These are phyloP conservation scores for Psylliodes chrysocephalus DNA, from an alignment of 2,888 invertebrate genomes.

Conservation along the genomic window DNA sequence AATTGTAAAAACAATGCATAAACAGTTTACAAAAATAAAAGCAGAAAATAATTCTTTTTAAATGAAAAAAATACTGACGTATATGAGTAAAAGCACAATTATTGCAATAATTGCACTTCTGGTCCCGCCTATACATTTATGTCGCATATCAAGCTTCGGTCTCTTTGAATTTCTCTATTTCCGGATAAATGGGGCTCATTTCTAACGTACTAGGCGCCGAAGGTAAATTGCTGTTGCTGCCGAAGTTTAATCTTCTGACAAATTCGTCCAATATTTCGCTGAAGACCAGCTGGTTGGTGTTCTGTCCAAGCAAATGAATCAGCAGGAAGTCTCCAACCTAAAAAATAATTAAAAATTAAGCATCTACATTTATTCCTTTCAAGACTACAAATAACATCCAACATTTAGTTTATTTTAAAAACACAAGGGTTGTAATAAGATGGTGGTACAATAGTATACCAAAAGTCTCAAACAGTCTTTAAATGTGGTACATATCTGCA, in stretches of 20 bases:
- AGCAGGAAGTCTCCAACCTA: slow-evolving; percentile 89
- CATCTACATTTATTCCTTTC: too few species aligned
- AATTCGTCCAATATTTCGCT: slow-evolving; percentile 83
- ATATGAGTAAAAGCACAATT: not conserved
- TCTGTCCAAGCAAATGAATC: slow-evolving; percentile 85
- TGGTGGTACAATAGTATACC: too few species aligned
- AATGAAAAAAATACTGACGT: not conserved
- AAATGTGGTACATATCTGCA: too few species aligned
- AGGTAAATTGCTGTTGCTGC: slow-evolving; percentile 77
- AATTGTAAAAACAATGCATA: not conserved
- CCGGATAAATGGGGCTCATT: slow-evolving; percentile 87
- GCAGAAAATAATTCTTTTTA: not conserved
- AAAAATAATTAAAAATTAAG: too few species aligned
- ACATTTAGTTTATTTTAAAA: too few species aligned
- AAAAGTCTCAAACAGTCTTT: too few species aligned
- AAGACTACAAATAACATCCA: too few species aligned
- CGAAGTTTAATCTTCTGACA: slow-evolving; percentile 75
- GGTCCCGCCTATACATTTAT: not conserved
- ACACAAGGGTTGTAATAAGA: too few species aligned
- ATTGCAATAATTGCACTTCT: not conserved
- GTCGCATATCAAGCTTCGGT: slow-evolving; percentile 76
- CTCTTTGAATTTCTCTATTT: slow-evolving; percentile 83
- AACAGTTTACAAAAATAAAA: not conserved
- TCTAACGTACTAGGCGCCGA: slow-evolving; percentile 89
- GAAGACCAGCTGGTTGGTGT: slow-evolving; percentile 84